These are phyloP conservation scores for Drosophila robusta DNA, from an alignment of 2,888 invertebrate species.

Conservation along the genomic window DNA sequence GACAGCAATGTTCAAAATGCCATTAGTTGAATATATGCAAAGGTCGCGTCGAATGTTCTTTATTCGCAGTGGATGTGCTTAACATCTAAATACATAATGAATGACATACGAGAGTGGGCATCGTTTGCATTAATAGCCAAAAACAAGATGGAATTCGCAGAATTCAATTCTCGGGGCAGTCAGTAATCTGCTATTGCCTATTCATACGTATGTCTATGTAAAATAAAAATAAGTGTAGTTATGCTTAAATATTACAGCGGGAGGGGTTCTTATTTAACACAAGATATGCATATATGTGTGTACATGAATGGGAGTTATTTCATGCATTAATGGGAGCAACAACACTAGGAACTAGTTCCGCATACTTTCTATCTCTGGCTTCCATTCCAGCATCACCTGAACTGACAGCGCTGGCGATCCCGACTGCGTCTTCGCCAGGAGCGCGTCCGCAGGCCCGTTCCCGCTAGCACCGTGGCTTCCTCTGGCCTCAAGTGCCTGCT, in stretches of 20 bases:
- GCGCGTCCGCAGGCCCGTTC: not conserved
- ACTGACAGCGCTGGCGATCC: slow-evolving; percentile 6
- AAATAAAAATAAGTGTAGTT: too few relatives aligned
- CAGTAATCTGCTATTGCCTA: not conserved
- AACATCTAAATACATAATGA: not conserved
- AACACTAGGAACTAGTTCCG: slow-evolving; percentile 34
- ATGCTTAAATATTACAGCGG: too few relatives aligned
- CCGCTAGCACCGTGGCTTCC: not conserved
- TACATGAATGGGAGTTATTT: too few relatives aligned
- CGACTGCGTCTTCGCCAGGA: too few relatives aligned
- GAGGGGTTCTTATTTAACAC: not conserved
- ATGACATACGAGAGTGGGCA: too few relatives aligned
- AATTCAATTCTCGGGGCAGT: not conserved
- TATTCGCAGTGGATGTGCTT: not conserved
- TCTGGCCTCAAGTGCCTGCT: slow-evolving; percentile 6
- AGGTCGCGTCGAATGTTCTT: too few relatives aligned
- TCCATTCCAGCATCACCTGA: not conserved
- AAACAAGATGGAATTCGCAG: not conserved
- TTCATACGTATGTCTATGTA: not conserved
- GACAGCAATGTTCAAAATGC: not conserved
- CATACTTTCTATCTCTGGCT: not conserved
- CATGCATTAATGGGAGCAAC: not conserved
- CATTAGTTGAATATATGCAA: too few relatives aligned
- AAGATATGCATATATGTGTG: not conserved
- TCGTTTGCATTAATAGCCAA: not conserved